Percentiles rank a stretch among this genome's conserved stretches.
Evolutionary conservation across 2,113 vertebrate species (phyloP).

Genomic region (Calidris pugnax): DNA sequence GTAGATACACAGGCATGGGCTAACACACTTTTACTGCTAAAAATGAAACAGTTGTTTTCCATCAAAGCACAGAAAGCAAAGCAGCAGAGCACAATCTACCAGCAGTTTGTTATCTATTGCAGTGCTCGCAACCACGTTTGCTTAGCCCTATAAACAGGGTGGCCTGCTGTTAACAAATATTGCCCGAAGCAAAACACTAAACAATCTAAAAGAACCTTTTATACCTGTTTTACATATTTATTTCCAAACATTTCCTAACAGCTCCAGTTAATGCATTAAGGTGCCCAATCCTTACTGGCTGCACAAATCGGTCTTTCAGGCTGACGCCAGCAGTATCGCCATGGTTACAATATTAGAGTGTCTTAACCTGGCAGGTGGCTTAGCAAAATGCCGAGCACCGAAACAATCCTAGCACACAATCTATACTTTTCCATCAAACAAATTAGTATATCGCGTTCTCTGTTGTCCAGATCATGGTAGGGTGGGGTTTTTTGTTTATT

Average conservation of each 20-base stretch:
- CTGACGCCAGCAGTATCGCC: slow-evolving; percentile 34
- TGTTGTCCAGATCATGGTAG: not conserved
- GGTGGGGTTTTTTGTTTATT: not conserved
- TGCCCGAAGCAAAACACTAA: slow-evolving; percentile 14
- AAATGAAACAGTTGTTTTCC: not conserved
- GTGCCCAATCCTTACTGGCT: slow-evolving; percentile 3
- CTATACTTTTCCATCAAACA: not conserved
- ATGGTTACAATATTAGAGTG: slow-evolving; percentile 50
- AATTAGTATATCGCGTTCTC: not conserved
- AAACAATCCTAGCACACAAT: slow-evolving; percentile 1
- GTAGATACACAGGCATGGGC: not conserved
- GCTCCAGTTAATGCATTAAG: not conserved
- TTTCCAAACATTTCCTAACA: slow-evolving; percentile 39
- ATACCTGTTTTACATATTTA: slow-evolving; percentile 45
- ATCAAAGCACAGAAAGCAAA: slow-evolving; percentile 31
- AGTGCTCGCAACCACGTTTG: not conserved
- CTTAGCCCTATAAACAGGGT: not conserved
- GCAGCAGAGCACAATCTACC: not conserved
- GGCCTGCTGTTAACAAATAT: slow-evolving; percentile 58
- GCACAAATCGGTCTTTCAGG: not conserved
- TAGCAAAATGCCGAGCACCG: not conserved
- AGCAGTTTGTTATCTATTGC: slow-evolving; percentile 25
- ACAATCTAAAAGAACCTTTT: slow-evolving; percentile 25
- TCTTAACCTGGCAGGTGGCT: slow-evolving; percentile 60
- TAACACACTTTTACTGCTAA: not conserved